Evolutionary conservation across 2,888 invertebrate genomes (phyloP), one percentile per base, ranked within the genome.

Genomic region (Tortrix viridana): DNA sequence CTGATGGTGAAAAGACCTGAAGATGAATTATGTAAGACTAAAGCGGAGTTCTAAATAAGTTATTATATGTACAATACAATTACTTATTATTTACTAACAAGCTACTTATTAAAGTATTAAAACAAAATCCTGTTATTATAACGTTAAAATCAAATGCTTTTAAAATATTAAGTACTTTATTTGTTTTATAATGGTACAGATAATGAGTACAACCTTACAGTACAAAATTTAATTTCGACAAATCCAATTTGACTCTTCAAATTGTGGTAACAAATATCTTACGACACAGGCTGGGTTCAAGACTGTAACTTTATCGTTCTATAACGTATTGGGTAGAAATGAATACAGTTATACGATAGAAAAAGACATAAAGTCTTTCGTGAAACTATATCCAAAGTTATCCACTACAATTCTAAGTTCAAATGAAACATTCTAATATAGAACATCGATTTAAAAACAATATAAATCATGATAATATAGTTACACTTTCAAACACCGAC

Each of bases 401-500:
- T 14, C n/a, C n/a, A n/a, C 38, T 12, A 38, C 4, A 38, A n/a
- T 14, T 4, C 14, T n/a, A 1, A 38, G n/a, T 38, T 3, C 38
- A 38, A 38, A n/a, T 26, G 14, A 2, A n/a, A 14, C n/a, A n/a
- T 41, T 41, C 14, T 41, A 16, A n/a, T 41, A 41, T 1, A 26
- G 26, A 26, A 41, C 12, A 50, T 5, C 9, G 4, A 38, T 44
- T n/a, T 16, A 6, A 23, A 41, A 43, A 5, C 2, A 16, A 43
- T 44, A 19, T 23, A 60, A 38, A 22, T 18, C n/a, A 26, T 26
- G 37, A 23, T 23, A 44, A 44, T 19, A 43, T 54, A 60, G 81
- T 86, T 86, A 85, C 68, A 82, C 83, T 80, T 72, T 86, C 82
- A 82, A 86, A 85, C 83, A 67, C 77, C 68, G 78, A 80, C 72